Conservation (phyloP, 2,797 vertebrate genomes). For the Benthosema pterotum region DNA sequence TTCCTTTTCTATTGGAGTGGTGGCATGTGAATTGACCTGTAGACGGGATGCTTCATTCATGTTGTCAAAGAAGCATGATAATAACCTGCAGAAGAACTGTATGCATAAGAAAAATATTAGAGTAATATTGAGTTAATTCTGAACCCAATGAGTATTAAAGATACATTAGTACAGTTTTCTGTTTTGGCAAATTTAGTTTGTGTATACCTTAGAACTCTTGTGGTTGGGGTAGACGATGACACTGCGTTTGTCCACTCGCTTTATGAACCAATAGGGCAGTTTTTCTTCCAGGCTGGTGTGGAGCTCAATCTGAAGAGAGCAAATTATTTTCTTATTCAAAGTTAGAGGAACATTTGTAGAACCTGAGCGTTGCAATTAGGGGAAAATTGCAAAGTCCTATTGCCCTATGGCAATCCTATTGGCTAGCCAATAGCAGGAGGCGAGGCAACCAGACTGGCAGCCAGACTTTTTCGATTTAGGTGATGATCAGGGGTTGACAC, state of each 20-base stretch:
- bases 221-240: slow-evolving; percentile 88
- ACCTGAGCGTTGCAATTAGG: too few relatives aligned
- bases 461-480: too few relatives aligned
- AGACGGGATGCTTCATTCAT: slow-evolving; percentile 56
- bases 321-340: too few relatives aligned
- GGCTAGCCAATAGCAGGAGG: too few relatives aligned
- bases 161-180: neutral
- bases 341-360: too few relatives aligned
- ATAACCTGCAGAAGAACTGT: slow-evolving; percentile 35
- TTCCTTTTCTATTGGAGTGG: slow-evolving; percentile 84
- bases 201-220: slow-evolving; percentile 74
- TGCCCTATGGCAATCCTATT: too few relatives aligned
- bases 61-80: slow-evolving; percentile 22
- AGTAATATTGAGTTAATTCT: too few relatives aligned
- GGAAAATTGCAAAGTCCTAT: too few relatives aligned
- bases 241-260: slow-evolving; percentile 87
- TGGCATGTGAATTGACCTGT: slow-evolving; percentile 45
- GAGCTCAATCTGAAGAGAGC: slow-evolving; percentile 87
- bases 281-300: slow-evolving; percentile 95
- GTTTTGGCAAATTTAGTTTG: too few relatives aligned
- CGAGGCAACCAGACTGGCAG: too few relatives aligned
- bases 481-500: too few relatives aligned
- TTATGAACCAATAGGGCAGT: slow-evolving; percentile 92
- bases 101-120: neutral
- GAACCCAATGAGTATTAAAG: neutral